These are phyloP conservation scores for Lutjanus erythropterus DNA, from an alignment of 2,113 vertebrate genomes.

Conservation along the genomic window DNA sequence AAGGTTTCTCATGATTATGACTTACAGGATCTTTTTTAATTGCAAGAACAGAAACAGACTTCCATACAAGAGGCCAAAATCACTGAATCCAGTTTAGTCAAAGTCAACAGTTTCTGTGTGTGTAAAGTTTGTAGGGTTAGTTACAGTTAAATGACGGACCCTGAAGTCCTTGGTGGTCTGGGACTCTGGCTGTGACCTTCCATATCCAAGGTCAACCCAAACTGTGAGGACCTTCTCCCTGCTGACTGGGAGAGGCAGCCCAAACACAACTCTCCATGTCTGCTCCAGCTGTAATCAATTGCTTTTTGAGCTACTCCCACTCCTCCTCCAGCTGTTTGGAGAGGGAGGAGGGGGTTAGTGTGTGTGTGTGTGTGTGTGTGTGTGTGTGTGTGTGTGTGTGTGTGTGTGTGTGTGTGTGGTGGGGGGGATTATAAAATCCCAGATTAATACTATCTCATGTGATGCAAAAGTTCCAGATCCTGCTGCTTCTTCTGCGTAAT, in stretches of 20 bases:
- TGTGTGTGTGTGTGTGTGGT: too few species aligned
- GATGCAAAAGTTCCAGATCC: slow-evolving; percentile 32
- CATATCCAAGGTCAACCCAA: background rate
- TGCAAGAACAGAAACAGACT: too few species aligned
- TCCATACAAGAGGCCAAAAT: too few species aligned
- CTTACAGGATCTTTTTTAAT: too few species aligned
- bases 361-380: background rate
- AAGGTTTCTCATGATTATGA: too few species aligned
- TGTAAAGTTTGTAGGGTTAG: too few species aligned
- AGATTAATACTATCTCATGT: slow-evolving; percentile 60
- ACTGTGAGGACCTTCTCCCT: slow-evolving; percentile 14
- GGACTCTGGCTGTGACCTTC: background rate
- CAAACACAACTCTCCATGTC: background rate
- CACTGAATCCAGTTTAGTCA: too few species aligned
- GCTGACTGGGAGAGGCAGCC: slow-evolving; percentile 16
- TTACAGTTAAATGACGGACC: too few species aligned
- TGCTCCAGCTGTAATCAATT: slow-evolving; percentile 52
- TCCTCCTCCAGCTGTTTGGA: slow-evolving; percentile 62
- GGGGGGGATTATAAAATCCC: slow-evolving; percentile 40
- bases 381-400: background rate
- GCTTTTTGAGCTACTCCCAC: slow-evolving; percentile 20
- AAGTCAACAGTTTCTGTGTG: too few species aligned
- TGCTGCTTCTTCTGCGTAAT: slow-evolving; percentile 6
- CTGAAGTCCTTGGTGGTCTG: background rate
- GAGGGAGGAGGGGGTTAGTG: background rate